Percentiles rank a stretch among this genome's conserved stretches.
Evolutionary conservation across 2,888 invertebrate genomes (phyloP).

Genomic region (Penaeus monodon): DNA sequence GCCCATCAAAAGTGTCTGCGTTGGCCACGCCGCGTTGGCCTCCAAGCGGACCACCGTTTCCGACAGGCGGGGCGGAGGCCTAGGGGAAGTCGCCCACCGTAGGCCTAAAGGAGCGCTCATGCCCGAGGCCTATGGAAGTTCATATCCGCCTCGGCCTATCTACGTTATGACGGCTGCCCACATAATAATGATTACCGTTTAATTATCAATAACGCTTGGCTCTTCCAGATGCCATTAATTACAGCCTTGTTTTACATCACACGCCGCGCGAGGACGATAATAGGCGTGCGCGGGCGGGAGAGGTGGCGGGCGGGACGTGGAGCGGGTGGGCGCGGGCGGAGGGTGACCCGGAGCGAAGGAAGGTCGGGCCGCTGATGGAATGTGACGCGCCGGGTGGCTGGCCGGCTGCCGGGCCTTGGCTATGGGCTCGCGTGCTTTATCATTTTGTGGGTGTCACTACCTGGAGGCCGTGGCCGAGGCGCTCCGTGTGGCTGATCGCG

Average conservation of each 20-base stretch:
- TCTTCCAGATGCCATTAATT: slow-evolving; percentile 33
- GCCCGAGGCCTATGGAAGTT: slow-evolving; percentile 8
- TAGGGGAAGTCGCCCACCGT: neutral
- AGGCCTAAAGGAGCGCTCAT: slow-evolving; percentile 2
- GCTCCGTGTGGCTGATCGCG: too few species aligned
- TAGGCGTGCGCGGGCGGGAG: neutral
- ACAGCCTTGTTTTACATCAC: slow-evolving; percentile 16
- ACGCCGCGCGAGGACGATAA: neutral
- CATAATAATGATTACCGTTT: slow-evolving; percentile 29
- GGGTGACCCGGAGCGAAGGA: neutral
- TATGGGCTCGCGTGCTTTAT: too few species aligned
- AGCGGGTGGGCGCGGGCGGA: neutral
- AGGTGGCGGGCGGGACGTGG: neutral
- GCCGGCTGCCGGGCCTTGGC: too few species aligned
- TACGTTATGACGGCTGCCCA: slow-evolving; percentile 8
- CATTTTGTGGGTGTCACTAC: too few species aligned
- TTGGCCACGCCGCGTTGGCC: too few species aligned
- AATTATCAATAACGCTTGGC: slow-evolving; percentile 36
- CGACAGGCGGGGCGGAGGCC: too few species aligned
- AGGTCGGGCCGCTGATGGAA: neutral
- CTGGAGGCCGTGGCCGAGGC: too few species aligned
- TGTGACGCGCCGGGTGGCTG: neutral
- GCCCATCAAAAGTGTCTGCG: too few species aligned
- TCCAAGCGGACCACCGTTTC: too few species aligned
- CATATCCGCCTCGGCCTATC: slow-evolving; percentile 14